phyloP scores from a whole-genome alignment of 2,888 invertebrate species.

The Acrobasis consociella region DNA sequence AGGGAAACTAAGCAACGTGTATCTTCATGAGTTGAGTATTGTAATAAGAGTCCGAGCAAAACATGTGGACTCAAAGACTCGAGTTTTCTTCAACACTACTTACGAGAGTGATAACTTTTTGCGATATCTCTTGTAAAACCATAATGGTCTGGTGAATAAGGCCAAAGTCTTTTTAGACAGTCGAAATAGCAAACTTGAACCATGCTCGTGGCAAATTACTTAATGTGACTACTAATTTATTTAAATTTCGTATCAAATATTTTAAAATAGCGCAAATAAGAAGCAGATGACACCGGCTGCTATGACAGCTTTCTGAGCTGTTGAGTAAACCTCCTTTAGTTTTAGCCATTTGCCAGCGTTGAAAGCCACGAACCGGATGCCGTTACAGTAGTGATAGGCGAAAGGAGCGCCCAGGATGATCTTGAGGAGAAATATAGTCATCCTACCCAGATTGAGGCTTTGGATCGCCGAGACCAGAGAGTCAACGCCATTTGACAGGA shows the following conservation, averaged over 20 bases:
- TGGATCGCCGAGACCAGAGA: constrained; percentile 63
- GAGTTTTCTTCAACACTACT: too few species aligned
- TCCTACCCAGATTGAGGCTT: constrained; percentile 51
- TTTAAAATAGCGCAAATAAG: constrained; percentile 49
- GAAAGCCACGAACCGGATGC: constrained; percentile 59
- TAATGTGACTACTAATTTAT: not conserved
- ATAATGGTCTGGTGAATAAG: too few species aligned
- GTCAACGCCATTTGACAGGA: constrained; percentile 62
- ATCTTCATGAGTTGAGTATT: too few species aligned
- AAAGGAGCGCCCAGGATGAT: constrained; percentile 56
- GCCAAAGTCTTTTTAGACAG: not conserved
- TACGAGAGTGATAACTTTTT: too few species aligned
- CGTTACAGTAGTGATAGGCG: constrained; percentile 62
- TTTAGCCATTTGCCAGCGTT: constrained; percentile 49
- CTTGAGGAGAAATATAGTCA: constrained; percentile 48
- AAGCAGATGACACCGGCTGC: constrained; percentile 35
- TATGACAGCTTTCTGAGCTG: constrained; percentile 45
- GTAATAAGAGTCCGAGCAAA: too few species aligned
- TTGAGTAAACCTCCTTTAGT: constrained; percentile 45
- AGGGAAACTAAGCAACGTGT: too few species aligned
- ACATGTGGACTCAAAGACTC: too few species aligned
- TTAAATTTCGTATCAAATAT: not conserved
- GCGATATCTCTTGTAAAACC: too few species aligned
- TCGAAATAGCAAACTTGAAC: not conserved
- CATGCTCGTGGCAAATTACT: not conserved